Evolutionary conservation across 2,888 invertebrate species (phyloP), one percentile per base, ranked within the genome.

Genomic region (Ptilodon capucinus): DNA sequence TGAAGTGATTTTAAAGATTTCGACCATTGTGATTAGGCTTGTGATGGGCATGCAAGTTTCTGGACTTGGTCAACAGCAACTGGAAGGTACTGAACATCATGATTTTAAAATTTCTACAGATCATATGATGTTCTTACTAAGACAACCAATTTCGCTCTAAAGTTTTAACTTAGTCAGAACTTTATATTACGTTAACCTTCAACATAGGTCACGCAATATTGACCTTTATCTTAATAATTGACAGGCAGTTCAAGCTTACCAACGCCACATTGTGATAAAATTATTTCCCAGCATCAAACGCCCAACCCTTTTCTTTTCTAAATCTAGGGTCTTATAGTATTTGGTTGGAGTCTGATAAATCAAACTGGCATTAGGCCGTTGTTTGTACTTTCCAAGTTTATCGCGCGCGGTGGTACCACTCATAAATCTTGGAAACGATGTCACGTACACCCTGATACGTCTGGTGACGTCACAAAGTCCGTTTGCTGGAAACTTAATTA

Each of bases 341-440:
- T 18, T 16, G 18, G 35, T 11, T 34, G 36, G 18, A 18, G 19
- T 1, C 38, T 40, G 18, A 51, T 58, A 60, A 36, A 44, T 51
- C 48, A 58, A 60, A 46, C 40, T 42, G 48, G 32, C 46, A 41
- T 30, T 38, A n/a, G 48, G 25, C 25, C 17, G 41, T 44, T 60
- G 23, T 41, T 40, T 34, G 44, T 35, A 48, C 40, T 48, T 49
- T 18, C 28, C 25, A 55, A 63, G 51, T 55, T 63, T 58, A 58
- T 60, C 49, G 40, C 42, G 35, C 49, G 40, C 42, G 35, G 23
- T 39, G 49, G 47, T 49, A 50, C 51, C 51, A 35, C 53, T 48
- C 53, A 50, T 63, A 57, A 64, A 60, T 63, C 46, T 51, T 39
- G 51, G 43, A 40, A 56, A 23, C 53, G 49, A 48, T 48, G 49